Conservation (phyloP, 2,888 invertebrate species). For the Tachystola acroxantha region DNA sequence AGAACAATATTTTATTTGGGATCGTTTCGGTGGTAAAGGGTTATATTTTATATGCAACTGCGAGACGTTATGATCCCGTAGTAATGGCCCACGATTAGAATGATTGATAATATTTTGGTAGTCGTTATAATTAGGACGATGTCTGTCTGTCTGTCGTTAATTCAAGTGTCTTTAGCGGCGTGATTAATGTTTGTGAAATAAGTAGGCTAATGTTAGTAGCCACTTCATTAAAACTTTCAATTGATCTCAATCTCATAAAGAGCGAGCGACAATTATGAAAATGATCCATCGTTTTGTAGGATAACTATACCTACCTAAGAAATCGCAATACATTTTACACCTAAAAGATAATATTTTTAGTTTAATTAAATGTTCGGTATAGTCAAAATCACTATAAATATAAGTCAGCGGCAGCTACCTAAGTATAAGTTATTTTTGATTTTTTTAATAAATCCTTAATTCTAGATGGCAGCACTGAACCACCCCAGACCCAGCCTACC, state of each 20-base stretch:
- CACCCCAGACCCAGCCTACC: no score
- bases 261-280: no score
- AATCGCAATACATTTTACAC: no score
- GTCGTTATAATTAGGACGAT: slow-evolving; percentile 8
- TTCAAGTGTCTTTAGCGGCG: slow-evolving; percentile 15
- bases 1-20: slow-evolving; percentile 10
- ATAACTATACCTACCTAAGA: no score
- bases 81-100: slow-evolving; percentile 20
- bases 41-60: slow-evolving; percentile 6
- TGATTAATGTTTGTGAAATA: slow-evolving; percentile 17
- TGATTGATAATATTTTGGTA: slow-evolving; percentile 19
- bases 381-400: no score
- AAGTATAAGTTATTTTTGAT: no score
- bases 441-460: no score
- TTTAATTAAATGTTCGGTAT: no score
- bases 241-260: slow-evolving; percentile 2
- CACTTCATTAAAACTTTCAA: slow-evolving; percentile 5
- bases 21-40: slow-evolving; percentile 8
- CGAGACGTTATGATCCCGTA: slow-evolving; percentile 14
- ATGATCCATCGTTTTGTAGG: no score
- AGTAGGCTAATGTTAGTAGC: slow-evolving; percentile 1
- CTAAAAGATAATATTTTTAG: no score
- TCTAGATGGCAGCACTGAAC: no score
- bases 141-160: slow-evolving; percentile 8
- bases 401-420: no score